A percentile compares a stretch with the other conserved stretches of the same genome.
These are phyloP conservation scores for Triplophysa yarkandensis DNA, from an alignment of 2,797 vertebrate species.

Conservation along the genomic window DNA sequence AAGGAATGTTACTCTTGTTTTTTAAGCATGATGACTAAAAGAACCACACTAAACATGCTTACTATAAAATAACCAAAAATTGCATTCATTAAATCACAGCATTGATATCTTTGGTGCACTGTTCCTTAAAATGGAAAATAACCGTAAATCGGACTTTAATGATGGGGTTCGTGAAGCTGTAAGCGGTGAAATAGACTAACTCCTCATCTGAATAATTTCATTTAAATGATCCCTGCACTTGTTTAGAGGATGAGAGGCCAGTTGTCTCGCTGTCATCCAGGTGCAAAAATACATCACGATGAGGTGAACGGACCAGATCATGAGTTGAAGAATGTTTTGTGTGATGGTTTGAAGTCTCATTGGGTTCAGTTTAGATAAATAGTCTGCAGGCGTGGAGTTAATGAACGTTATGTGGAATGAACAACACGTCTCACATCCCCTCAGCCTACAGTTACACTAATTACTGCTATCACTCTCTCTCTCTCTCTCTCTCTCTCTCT, in stretches of 20 bases:
- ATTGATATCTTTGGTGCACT: background rate
- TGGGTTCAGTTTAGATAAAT: conserved; percentile 31
- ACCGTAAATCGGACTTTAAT: background rate
- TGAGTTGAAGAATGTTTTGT: background rate
- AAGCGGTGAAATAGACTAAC: background rate
- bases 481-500: conserved; percentile 1
- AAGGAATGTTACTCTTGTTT: too few relatives aligned
- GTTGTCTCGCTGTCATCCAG: background rate
- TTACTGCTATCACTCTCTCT: conserved; percentile 31
- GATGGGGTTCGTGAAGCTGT: background rate
- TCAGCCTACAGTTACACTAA: conserved; percentile 32
- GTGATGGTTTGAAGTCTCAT: conserved; percentile 9
- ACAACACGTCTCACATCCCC: conserved; percentile 16
- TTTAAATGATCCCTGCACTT: background rate
- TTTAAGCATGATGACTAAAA: too few relatives aligned
- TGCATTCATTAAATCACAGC: too few relatives aligned
- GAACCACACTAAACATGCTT: too few relatives aligned
- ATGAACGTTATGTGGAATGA: conserved; percentile 27
- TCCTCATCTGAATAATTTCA: background rate
- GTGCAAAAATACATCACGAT: background rate
- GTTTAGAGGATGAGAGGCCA: background rate
- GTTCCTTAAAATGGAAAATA: background rate
- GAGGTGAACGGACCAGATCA: background rate
- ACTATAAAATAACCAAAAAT: too few relatives aligned
- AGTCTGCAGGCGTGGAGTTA: conserved; percentile 29